These are phyloP conservation scores for Lochmaea capreae DNA, from an alignment of 2,888 invertebrate species.

Conservation along the genomic window DNA sequence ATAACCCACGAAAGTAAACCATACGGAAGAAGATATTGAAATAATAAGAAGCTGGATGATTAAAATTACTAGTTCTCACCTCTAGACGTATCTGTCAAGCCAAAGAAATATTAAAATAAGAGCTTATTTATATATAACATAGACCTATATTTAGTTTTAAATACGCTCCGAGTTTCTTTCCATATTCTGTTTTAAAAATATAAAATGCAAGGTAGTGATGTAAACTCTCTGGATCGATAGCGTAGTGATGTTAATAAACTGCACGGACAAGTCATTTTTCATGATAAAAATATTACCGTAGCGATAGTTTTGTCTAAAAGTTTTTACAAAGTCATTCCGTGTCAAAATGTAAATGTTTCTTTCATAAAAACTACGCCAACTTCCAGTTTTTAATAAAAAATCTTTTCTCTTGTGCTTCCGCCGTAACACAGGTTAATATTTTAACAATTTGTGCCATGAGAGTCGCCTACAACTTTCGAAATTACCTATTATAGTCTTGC, in stretches of 20 bases:
- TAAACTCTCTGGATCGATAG: background rate
- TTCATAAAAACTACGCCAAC: too few species aligned
- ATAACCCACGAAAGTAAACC: slow-evolving; percentile 48
- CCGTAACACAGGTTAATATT: too few species aligned
- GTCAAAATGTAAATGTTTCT: too few species aligned
- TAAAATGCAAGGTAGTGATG: background rate
- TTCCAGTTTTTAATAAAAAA: too few species aligned
- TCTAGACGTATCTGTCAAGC: background rate
- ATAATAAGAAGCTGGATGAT: background rate
- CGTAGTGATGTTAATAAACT: background rate
- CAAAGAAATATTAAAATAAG: background rate
- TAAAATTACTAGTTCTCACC: background rate
- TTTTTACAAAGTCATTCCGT: too few species aligned
- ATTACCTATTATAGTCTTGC: too few species aligned
- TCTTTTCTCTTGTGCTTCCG: too few species aligned
- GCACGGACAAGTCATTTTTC: background rate
- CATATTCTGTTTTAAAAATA: background rate
- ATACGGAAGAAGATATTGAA: slow-evolving; percentile 29
- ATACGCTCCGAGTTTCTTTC: background rate
- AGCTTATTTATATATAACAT: too few species aligned
- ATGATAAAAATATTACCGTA: background rate
- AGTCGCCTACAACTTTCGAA: too few species aligned
- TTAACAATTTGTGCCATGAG: too few species aligned
- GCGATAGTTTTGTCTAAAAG: background rate
- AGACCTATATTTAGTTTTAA: background rate